phyloP scores from a whole-genome alignment of 1,140 invertebrate species.

The Caenorhabditis briggsae region DNA sequence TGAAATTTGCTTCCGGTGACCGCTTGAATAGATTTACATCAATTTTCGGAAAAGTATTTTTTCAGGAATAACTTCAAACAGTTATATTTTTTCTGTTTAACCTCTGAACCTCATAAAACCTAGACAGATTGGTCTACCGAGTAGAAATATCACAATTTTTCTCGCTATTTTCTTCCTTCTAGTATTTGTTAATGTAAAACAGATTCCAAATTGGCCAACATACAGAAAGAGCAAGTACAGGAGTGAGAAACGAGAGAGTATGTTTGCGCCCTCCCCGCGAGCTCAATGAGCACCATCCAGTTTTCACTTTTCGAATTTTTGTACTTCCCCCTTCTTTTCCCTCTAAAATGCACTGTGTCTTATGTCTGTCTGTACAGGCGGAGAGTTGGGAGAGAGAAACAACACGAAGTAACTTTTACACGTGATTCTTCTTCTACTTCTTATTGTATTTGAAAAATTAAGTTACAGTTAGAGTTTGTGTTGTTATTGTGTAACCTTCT shows the following conservation, averaged over 20 bases:
- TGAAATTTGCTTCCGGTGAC: too few relatives aligned
- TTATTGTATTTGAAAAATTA: neutral
- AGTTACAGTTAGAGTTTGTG: conserved; percentile 47
- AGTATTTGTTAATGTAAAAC: conserved; percentile 40
- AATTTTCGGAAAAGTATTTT: too few relatives aligned
- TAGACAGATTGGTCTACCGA: neutral
- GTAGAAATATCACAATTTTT: neutral
- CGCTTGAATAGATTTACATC: too few relatives aligned
- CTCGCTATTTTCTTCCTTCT: neutral
- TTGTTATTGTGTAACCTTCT: neutral
- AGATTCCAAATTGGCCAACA: conserved; percentile 46
- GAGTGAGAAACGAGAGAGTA: conserved; percentile 1
- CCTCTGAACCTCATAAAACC: too few relatives aligned
- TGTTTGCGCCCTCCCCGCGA: conserved; percentile 32
- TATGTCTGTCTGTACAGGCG: neutral
- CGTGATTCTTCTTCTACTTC: neutral
- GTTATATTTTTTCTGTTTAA: too few relatives aligned
- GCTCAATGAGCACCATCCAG: conserved; percentile 49
- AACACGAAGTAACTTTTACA: neutral
- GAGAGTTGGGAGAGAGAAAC: neutral
- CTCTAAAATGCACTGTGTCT: neutral
- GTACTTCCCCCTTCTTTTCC: conserved; percentile 9
- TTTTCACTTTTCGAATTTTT: conserved; percentile 48
- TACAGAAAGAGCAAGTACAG: conserved; percentile 31
- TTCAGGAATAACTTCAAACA: too few relatives aligned